Evolutionary conservation across 2,888 invertebrate species (phyloP), one percentile per base, ranked within the genome.

Genomic region (Gymnocheta viridis): DNA sequence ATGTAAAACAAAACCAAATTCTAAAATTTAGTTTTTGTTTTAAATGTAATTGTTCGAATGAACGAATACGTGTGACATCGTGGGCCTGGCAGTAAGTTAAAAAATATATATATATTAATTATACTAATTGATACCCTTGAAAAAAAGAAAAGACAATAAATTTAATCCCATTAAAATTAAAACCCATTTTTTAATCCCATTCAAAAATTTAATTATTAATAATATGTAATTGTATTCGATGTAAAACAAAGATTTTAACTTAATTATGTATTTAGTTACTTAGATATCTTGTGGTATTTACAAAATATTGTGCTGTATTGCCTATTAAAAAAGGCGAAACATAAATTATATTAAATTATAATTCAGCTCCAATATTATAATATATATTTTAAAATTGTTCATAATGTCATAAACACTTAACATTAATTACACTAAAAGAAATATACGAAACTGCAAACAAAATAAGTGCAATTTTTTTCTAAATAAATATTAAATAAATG

Each of bases 111-210:
- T n/a, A n/a, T 60, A 22, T 32, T 12, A 54, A 62, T 62, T 54
- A 35, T 32, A 60, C 9, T 51, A 51, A 51, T 79, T 72, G 64
- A 44, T 9, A 1, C 24, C 24, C 14, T n/a, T 69, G 22, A 14
- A 27, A 69, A 35, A 64, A 70, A 51, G 22, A 58, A 81, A 76
- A 77, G 82, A 84, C 84, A 84, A 84, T 84, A 84, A 84, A 84
- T 73, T 80, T 49, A 73, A 12, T 81, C 41, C 41, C 73, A 62
- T 6, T 77, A 66, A 81, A 74, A 74, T 14, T 58, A 32, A 47
- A 44, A 51, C 10, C 24, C n/a, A 79, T 62, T 32, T 70, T 54
- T 27, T 19, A n/a, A 67, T 27, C 62, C 19, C 35, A 56, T 64
- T 49, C 19, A 38, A n/a, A 72, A 41, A 32, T 56, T 29, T 3